Conservation (phyloP, 2,888 invertebrate genomes). For the Tenthredo mesomela region DNA sequence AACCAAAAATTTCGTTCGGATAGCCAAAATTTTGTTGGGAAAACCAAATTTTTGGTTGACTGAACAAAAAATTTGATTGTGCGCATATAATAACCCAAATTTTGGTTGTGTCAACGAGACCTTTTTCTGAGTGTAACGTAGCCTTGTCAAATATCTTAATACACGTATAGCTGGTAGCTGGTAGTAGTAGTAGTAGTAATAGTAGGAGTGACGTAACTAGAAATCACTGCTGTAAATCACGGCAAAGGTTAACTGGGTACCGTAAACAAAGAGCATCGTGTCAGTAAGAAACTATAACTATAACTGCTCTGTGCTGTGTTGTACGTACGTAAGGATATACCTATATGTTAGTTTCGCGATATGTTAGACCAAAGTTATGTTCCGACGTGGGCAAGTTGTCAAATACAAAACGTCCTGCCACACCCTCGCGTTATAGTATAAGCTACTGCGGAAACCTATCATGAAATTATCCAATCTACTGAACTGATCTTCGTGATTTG, state of each 20-base stretch:
- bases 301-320: neutral
- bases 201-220: neutral
- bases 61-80: too few species aligned
- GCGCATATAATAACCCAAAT: too few species aligned
- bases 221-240: slow-evolving; percentile 12
- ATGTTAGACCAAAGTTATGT: slow-evolving; percentile 17
- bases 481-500: slow-evolving; percentile 20
- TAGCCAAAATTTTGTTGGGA: too few species aligned
- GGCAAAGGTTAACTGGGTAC: slow-evolving; percentile 15
- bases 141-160: neutral
- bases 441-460: slow-evolving; percentile 40
- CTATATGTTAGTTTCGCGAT: slow-evolving; percentile 8
- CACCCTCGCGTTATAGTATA: slow-evolving; percentile 2
- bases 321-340: neutral
- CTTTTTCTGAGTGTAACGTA: too few species aligned
- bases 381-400: slow-evolving; percentile 51
- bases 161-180: neutral
- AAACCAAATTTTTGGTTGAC: too few species aligned
- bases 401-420: slow-evolving; percentile 11
- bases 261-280: slow-evolving; percentile 35
- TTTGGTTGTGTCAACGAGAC: too few species aligned
- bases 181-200: neutral
- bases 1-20: too few species aligned
- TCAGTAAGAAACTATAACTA: slow-evolving; percentile 2
- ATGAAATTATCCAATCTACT: slow-evolving; percentile 46